A percentile compares a stretch with the other conserved stretches of the same genome.
Evolutionary conservation across 2,113 vertebrate genomes (phyloP).

Genomic region (Pontoporia blainvillei): DNA sequence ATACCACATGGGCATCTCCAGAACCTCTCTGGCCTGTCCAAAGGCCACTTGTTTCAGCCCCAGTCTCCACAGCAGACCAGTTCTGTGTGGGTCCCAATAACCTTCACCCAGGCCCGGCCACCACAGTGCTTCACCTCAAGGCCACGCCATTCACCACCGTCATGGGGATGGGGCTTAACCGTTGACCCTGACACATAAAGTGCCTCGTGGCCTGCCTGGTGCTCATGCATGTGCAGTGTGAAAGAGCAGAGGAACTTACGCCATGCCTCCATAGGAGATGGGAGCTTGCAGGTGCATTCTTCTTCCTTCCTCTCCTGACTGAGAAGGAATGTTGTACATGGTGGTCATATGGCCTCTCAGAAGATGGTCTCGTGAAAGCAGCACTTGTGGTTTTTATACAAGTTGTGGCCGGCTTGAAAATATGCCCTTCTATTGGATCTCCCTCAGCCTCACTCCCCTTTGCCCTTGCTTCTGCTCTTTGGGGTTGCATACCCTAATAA

Average conservation of each 20-base stretch:
- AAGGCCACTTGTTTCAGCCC: background rate
- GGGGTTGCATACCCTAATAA: background rate
- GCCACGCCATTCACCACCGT: fast-evolving
- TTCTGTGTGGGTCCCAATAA: background rate
- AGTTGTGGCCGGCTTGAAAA: background rate
- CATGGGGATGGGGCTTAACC: background rate
- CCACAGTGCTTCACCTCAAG: background rate
- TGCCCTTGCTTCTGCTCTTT: background rate
- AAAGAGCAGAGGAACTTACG: background rate
- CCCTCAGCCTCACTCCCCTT: background rate
- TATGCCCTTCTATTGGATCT: background rate
- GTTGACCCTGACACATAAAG: background rate
- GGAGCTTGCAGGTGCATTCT: background rate
- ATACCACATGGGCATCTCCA: background rate
- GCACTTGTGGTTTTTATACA: background rate
- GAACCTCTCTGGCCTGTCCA: background rate
- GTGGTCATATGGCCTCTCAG: background rate
- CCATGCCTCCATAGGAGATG: background rate
- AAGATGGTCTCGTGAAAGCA: background rate
- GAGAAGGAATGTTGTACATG: background rate
- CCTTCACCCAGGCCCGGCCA: background rate
- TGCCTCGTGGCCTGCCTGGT: background rate
- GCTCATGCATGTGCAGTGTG: fast-evolving
- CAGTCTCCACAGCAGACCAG: background rate
- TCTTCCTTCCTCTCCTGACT: background rate